Conservation (phyloP, 2,888 invertebrate genomes). For the Operophtera brumata region DNA sequence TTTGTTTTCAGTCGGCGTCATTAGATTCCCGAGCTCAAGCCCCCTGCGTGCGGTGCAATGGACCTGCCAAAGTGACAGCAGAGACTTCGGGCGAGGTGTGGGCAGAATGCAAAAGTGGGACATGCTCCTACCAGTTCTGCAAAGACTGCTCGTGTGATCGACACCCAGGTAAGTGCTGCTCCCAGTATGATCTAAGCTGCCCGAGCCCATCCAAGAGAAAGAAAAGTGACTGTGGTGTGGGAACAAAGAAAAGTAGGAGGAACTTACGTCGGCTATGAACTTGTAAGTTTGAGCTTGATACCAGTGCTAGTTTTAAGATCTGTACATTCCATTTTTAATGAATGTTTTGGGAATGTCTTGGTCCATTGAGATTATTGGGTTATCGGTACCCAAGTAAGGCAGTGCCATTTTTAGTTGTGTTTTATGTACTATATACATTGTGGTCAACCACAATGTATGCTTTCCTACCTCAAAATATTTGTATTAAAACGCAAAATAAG, state of each 20-base stretch:
- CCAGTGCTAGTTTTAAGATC: conserved; percentile 49
- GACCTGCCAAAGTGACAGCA: conserved; percentile 71
- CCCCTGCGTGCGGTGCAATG: conserved; percentile 64
- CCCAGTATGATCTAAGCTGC: conserved; percentile 67
- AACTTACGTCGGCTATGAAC: conserved; percentile 68
- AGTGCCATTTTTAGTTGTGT: conserved; percentile 31
- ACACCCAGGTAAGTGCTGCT: conserved; percentile 67
- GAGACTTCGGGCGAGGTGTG: conserved; percentile 73
- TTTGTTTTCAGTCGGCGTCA: conserved; percentile 62
- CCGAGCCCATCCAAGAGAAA: conserved; percentile 76
- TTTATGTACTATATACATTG: conserved; percentile 11
- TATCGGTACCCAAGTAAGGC: conserved; percentile 21
- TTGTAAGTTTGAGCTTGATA: conserved; percentile 36
- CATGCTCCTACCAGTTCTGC: conserved; percentile 78
- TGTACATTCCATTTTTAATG: conserved; percentile 62
- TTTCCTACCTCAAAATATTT: conserved; percentile 31
- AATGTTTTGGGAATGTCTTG: conserved; percentile 30
- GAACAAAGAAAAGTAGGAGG: conserved; percentile 68
- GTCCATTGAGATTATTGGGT: conserved; percentile 36
- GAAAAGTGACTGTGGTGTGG: conserved; percentile 59
- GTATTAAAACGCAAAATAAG: conserved; percentile 25
- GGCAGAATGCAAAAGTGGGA: conserved; percentile 74
- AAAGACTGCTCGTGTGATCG: conserved; percentile 68
- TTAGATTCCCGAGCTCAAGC: conserved; percentile 61
- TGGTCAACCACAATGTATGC: conserved; percentile 18